phyloP scores from a whole-genome alignment of 2,888 invertebrate species.

The Stenichneumon culpator region DNA sequence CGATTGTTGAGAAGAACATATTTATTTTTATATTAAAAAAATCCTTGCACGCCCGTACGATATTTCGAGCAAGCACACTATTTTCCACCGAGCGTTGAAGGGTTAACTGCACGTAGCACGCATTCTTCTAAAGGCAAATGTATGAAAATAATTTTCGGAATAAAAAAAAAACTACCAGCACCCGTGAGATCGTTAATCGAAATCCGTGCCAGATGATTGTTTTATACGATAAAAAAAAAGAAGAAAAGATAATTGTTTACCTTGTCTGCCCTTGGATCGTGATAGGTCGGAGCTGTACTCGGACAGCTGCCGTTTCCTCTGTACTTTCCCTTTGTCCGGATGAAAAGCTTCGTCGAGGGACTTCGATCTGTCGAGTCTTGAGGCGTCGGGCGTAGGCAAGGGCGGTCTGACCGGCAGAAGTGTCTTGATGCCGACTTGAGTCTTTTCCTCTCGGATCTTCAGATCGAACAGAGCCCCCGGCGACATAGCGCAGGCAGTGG shows the following conservation, averaged over 20 bases:
- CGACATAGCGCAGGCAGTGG: constrained; percentile 79
- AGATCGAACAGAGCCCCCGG: constrained; percentile 82
- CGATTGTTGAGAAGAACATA: background rate
- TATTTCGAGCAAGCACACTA: background rate
- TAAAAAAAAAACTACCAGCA: constrained; percentile 39
- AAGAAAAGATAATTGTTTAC: constrained; percentile 69
- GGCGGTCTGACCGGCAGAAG: constrained; percentile 85
- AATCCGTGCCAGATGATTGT: constrained; percentile 18
- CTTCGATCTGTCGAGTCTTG: constrained; percentile 77
- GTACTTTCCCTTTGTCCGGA: constrained; percentile 74
- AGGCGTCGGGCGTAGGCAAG: constrained; percentile 63
- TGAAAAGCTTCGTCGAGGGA: constrained; percentile 76
- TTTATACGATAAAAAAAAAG: background rate
- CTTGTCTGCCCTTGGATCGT: constrained; percentile 78
- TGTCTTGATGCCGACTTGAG: constrained; percentile 86
- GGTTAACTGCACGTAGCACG: background rate
- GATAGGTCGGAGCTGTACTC: constrained; percentile 77
- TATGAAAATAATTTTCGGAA: constrained; percentile 19
- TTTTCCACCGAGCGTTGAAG: background rate
- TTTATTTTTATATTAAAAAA: background rate
- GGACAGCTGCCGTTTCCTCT: constrained; percentile 78
- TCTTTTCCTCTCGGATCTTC: constrained; percentile 83
- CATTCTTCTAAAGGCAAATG: constrained; percentile 41
- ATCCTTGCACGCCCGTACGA: background rate
- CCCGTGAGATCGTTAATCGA: background rate